Conservation (phyloP, 30 jellyfish, hydroid and myxozoan species). For the Aurelia sp. region DNA sequence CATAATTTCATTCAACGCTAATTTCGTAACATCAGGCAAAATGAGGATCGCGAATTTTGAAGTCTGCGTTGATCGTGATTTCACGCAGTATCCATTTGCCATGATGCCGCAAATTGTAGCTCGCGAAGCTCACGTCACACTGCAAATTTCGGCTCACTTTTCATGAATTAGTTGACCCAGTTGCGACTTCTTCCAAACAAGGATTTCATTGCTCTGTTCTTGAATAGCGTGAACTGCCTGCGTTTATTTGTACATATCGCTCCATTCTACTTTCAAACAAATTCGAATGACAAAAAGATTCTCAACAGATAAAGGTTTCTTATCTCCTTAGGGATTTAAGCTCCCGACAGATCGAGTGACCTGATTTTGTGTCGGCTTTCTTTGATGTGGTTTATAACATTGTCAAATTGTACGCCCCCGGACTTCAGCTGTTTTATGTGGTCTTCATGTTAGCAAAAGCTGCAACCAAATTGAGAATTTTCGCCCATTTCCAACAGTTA, state of each 20-base stretch:
- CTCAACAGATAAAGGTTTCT: constrained; percentile 26
- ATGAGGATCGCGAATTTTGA: no score
- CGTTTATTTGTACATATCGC: not conserved
- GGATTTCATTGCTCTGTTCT: no score
- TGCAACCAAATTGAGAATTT: not conserved
- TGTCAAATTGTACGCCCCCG: constrained; percentile 15
- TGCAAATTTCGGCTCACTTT: no score
- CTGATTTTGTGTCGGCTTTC: constrained; percentile 44
- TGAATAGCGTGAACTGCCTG: not conserved
- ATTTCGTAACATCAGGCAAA: no score
- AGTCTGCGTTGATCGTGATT: no score
- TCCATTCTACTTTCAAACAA: not conserved
- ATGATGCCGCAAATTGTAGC: no score
- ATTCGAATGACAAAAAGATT: constrained; percentile 17
- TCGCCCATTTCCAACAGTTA: not conserved
- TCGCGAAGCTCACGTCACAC: no score
- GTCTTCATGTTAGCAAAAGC: not conserved
- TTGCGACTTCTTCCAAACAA: no score
- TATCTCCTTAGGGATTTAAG: constrained; percentile 31
- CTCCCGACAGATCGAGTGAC: constrained; percentile 36
- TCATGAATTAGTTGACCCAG: no score
- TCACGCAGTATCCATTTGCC: no score
- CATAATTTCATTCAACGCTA: no score
- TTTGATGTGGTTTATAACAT: constrained; percentile 24
- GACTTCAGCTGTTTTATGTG: constrained; percentile 20